A percentile compares a stretch with the other conserved stretches of the same genome.
Conservation (phyloP, 2,797 vertebrate genomes). For the Cetoscarus ocellatus region DNA sequence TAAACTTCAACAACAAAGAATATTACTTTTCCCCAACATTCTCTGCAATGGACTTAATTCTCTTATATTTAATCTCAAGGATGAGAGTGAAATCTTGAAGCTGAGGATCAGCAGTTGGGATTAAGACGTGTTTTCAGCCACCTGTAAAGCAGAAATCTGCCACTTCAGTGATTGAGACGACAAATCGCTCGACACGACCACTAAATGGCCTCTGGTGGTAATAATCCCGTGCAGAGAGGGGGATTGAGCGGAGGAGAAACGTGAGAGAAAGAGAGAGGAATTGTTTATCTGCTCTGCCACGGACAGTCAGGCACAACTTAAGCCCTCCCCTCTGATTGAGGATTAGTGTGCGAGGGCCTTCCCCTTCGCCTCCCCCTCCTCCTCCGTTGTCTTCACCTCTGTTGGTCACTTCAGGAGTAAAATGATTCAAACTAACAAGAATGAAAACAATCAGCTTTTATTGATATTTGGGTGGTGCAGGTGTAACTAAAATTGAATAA, state of each 20-base stretch:
- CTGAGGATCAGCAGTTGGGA: background rate
- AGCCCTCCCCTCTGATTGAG: constrained; percentile 13
- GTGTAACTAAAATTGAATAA: background rate
- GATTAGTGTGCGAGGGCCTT: constrained; percentile 37
- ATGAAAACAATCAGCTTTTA: background rate
- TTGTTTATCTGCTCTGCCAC: constrained; percentile 45
- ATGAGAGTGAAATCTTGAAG: background rate
- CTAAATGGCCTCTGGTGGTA: constrained; percentile 44
- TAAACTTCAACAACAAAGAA: background rate
- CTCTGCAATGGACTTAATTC: background rate
- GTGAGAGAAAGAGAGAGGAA: constrained; percentile 28
- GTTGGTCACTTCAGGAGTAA: background rate
- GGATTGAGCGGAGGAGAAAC: constrained; percentile 38
- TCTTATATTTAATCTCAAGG: background rate
- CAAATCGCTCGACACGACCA: constrained; percentile 5
- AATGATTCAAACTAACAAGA: background rate
- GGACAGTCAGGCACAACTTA: constrained; percentile 15
- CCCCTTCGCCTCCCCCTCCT: background rate
- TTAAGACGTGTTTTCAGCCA: background rate
- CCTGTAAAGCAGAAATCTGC: constrained; percentile 3
- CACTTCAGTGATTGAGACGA: background rate
- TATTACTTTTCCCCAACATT: background rate
- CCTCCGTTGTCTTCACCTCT: background rate
- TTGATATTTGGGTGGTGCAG: background rate
- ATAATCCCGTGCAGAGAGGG: constrained; percentile 41